Evolutionary conservation across 2,888 invertebrate genomes (phyloP), one percentile per base, ranked within the genome.

Genomic region (Hedya salicella): DNA sequence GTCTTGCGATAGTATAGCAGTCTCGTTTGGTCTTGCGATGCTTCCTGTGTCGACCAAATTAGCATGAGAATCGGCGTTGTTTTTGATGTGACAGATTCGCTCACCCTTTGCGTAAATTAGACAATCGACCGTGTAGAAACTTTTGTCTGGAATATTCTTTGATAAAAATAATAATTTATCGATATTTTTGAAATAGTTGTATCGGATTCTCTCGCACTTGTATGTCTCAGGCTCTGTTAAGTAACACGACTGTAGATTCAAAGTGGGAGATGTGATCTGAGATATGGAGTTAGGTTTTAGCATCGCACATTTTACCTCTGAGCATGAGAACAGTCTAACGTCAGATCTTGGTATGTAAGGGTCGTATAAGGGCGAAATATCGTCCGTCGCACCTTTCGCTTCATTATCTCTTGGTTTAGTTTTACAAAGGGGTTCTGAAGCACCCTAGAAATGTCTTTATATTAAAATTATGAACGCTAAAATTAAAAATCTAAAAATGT

Each of bases 71-170:
- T 76, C 72, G 54, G 75, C 69, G 17, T 66, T 70, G 56, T 73
- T 81, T 73, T 86, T 89, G 71, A 76, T 87, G 69, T 86, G 84
- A 75, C 91, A 91, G 5, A 91, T 81, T 69, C 88, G 85, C 56
- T 80, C 83, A 67, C 83, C 82, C 62, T 86, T 85, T 2, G 76
- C 59, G 71, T 87, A 91, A 64, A 89, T 74, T 70, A 91, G 84
- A 75, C 91, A 91, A 75, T 91, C 90, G 48, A 87, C 87, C 56
- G 78, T 70, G 69, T 89, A 91, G 77, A 85, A 88, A 30, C 68
- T 73, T 75, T 89, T 89, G 48, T 78, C 69, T 5, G 70, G 75
- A 70, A 91, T 80, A 62, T 81, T 83, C 25, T 79, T 81, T 1
- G 75, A 73, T 57, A 91, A 72, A 66, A 91, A 89, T 65, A 87